These are phyloP conservation scores for Chaunax sp. DNA, from an alignment of 2,797 vertebrate species.

Conservation along the genomic window DNA sequence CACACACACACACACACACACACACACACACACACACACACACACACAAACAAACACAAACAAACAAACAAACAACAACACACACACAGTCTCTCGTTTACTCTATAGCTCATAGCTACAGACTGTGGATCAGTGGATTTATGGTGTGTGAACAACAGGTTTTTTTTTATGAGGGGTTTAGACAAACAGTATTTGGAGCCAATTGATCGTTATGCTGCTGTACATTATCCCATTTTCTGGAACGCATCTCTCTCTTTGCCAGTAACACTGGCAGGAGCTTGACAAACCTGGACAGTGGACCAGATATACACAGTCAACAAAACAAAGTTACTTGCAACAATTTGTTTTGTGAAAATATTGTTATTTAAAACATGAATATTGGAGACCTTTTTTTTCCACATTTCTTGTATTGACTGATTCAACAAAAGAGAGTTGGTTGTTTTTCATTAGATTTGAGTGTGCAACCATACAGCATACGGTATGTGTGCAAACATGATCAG, in stretches of 20 bases:
- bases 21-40: slow-evolving; percentile 21
- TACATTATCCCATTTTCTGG: slow-evolving; percentile 75
- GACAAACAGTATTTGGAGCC: slow-evolving; percentile 73
- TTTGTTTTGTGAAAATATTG: background rate
- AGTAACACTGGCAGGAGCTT: slow-evolving; percentile 48
- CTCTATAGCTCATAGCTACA: slow-evolving; percentile 46
- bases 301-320: slow-evolving; percentile 19
- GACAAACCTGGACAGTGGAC: slow-evolving; percentile 35
- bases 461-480: no score
- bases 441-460: no score
- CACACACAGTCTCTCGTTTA: slow-evolving; percentile 24
- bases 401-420: background rate
- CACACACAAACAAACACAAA: no score
- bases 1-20: slow-evolving; percentile 23
- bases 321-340: slow-evolving; percentile 17
- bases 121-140: slow-evolving; percentile 65
- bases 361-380: no score
- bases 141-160: slow-evolving; percentile 67
- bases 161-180: slow-evolving; percentile 64
- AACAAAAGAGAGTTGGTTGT: background rate
- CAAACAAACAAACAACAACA: background rate
- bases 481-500: no score
- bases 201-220: slow-evolving; percentile 70
- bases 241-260: slow-evolving; percentile 65
- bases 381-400: no score